Conservation (phyloP, 2,888 invertebrate species). For the Philhelius pedissequus region DNA sequence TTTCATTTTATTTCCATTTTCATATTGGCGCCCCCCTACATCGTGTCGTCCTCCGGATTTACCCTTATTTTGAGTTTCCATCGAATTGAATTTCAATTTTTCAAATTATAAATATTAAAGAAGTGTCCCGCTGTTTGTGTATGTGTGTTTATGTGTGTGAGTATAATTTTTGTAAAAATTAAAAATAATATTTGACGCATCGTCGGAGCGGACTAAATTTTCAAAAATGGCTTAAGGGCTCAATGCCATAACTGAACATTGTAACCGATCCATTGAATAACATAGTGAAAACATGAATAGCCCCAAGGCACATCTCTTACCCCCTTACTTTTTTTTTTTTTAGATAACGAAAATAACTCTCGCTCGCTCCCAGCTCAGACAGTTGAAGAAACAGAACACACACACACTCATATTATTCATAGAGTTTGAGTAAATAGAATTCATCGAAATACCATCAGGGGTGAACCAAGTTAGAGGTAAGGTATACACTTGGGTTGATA, state of each 20-base stretch:
- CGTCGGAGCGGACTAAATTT: conserved; percentile 53
- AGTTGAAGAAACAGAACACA: neutral
- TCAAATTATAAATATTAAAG: conserved; percentile 19
- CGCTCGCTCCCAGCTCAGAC: neutral
- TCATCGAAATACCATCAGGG: conserved; percentile 36
- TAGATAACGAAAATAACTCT: neutral
- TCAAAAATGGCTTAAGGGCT: conserved; percentile 50
- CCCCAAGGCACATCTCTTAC: conserved; percentile 12
- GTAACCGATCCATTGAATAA: conserved; percentile 50
- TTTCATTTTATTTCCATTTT: no score
- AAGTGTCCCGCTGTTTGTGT: conserved; percentile 19
- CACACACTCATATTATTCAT: neutral
- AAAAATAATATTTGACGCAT: conserved; percentile 67
- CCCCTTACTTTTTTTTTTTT: conserved; percentile 4
- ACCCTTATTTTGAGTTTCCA: neutral
- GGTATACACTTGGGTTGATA: neutral
- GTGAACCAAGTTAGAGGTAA: no score
- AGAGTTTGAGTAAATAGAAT: conserved; percentile 53
- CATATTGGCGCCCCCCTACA: neutral
- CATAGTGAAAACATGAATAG: conserved; percentile 1
- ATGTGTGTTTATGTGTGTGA: neutral
- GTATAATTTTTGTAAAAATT: conserved; percentile 29
- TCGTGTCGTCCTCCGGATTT: neutral
- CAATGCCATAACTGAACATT: conserved; percentile 59
- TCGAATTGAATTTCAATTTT: conserved; percentile 57